Evolutionary conservation across 2,113 vertebrate genomes (phyloP), one percentile per base, ranked within the genome.

Genomic region (Leptosomus discolor): DNA sequence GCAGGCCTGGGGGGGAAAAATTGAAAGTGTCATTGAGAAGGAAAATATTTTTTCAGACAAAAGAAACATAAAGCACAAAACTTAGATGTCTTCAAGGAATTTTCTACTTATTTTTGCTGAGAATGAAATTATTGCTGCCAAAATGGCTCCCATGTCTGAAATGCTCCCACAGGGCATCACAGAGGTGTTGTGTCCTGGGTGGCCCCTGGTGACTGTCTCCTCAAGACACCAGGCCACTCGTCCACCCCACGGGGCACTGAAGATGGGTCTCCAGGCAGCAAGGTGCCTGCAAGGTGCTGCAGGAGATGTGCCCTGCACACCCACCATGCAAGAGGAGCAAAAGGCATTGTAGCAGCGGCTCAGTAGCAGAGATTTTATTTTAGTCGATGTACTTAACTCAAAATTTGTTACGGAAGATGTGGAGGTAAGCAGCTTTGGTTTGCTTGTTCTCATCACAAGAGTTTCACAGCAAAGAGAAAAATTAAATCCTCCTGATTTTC

Each of bases 281-380:
- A 85, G 30, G 16, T 60, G 51, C 12, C n/a, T 5, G 1, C 23
- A 51, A 37, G 34, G 5, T 2, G 15, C 45, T 41, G 13, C 3
- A 1, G 41, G 61, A 85, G 43, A 41, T 37, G 15, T 57, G 13
- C 17, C 67, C n/a, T 43, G 21, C 20, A 26, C 26, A 23, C 7
- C 4, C 2, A 6, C 13, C 0, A 0, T 36, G 50, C 26, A 68
- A 39, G 1, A 1, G 51, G 29, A 77, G 26, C 57, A 82, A 88
- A 88, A 90, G 21, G 6, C 0, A 0, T 54, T 2, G 0, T 36
- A 64, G 37, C 19, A 22, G 29, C 2, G 0, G 19, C 13, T 79
- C 29, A 15, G 63, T 37, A 92, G 36, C 50, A 50, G 45, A 82
- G 58, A 58, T 41, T 81, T 69, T 5, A 54, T 93, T 85, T 86